Conservation (phyloP, 2,888 invertebrate genomes). For the Tiliacea citrago region DNA sequence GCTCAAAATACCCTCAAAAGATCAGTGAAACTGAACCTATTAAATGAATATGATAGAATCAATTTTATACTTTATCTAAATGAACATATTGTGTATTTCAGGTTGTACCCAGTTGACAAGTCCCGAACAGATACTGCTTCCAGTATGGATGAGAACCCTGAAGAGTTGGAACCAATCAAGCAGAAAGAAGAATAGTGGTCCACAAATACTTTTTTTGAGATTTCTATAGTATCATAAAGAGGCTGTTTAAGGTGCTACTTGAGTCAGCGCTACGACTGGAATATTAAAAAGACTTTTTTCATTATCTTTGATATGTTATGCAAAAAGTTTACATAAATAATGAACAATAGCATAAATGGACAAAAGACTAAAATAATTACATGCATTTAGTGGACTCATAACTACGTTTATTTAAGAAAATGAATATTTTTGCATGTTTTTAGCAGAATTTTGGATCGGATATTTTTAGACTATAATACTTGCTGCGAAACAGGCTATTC, state of each 20-base stretch:
- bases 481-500: conserved; percentile 10
- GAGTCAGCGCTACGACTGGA: conserved; percentile 51
- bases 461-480: conserved; percentile 10
- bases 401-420: conserved; percentile 24
- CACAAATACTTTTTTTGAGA: conserved; percentile 13
- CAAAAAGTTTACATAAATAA: conserved; percentile 1
- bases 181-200: conserved; percentile 79
- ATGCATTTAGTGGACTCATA: conserved; percentile 28
- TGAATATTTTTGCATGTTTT: conserved; percentile 17
- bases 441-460: conserved; percentile 17
- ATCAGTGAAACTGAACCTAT: background rate
- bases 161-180: conserved; percentile 77
- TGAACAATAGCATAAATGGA: background rate
- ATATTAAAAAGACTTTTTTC: conserved; percentile 30
- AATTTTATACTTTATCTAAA: conserved; percentile 4
- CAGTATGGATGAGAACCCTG: conserved; percentile 88
- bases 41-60: background rate
- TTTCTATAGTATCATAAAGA: conserved; percentile 53
- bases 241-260: conserved; percentile 68
- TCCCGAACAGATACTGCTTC: conserved; percentile 94
- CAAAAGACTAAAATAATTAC: conserved; percentile 15
- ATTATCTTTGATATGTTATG: conserved; percentile 24
- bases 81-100: conserved; percentile 72
- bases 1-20: background rate
- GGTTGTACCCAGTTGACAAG: conserved; percentile 98